A percentile compares a stretch with the other conserved stretches of the same genome.
phyloP scores from a whole-genome alignment of 2,797 vertebrate species.

The Periparus ater region DNA sequence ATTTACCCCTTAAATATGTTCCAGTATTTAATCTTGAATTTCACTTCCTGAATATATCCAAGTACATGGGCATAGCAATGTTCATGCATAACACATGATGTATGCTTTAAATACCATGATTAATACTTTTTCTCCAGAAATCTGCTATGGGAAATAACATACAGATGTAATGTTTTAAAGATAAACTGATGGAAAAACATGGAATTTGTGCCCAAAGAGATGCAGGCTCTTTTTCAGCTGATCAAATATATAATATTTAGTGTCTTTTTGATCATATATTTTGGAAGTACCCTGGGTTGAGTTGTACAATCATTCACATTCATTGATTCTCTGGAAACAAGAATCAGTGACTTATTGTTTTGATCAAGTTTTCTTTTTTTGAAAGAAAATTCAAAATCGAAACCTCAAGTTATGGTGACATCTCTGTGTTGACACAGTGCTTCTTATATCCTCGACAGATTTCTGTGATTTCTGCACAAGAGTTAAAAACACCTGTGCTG shows the following conservation, averaged over 20 bases:
- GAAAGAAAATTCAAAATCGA: not conserved
- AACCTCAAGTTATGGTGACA: not conserved
- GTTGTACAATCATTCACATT: not conserved
- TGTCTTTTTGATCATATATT: not conserved
- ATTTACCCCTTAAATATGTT: not conserved
- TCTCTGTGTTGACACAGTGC: not conserved
- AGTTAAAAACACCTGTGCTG: not conserved
- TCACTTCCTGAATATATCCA: not conserved
- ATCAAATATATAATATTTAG: not conserved
- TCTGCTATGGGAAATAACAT: not conserved
- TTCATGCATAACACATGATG: not conserved
- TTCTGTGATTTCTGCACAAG: not conserved
- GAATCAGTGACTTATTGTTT: not conserved
- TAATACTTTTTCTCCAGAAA: not conserved
- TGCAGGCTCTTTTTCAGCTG: not conserved
- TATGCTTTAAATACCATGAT: not conserved
- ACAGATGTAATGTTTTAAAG: not conserved
- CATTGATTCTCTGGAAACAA: not conserved
- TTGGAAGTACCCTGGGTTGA: not conserved
- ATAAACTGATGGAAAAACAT: not conserved
- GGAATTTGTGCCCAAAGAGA: not conserved
- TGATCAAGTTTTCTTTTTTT: not conserved
- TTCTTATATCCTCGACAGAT: not conserved
- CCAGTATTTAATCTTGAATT: not conserved
- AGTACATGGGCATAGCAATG: not conserved